These are phyloP conservation scores for Anoplopoma fimbria DNA, from an alignment of 2,113 vertebrate genomes.

Conservation along the genomic window DNA sequence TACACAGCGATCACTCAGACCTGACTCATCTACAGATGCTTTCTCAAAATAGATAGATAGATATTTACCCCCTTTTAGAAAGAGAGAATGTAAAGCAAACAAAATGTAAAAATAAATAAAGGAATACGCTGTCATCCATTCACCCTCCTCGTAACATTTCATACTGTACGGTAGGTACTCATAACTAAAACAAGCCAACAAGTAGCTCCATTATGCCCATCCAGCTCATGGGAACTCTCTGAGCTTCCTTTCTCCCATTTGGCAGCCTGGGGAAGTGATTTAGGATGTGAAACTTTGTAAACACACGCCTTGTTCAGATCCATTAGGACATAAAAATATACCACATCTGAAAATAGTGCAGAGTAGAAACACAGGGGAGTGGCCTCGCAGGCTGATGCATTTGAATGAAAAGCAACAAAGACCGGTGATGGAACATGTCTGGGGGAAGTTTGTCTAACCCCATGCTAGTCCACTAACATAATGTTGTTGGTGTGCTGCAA, in stretches of 20 bases:
- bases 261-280: constrained; percentile 3
- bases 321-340: constrained; percentile 70
- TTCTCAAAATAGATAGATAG: constrained; percentile 52
- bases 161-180: constrained; percentile 34
- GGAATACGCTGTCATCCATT: constrained; percentile 38
- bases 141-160: neutral
- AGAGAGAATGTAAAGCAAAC: constrained; percentile 18
- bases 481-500: neutral
- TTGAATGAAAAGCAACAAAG: constrained; percentile 4
- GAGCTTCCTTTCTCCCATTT: constrained; percentile 30
- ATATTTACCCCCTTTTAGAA: constrained; percentile 12
- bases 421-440: neutral
- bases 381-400: constrained; percentile 2
- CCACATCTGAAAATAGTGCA: constrained; percentile 48
- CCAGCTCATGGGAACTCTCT: constrained; percentile 32
- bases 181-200: constrained; percentile 37
- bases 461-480: too few relatives aligned
- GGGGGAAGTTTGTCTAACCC: neutral
- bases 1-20: constrained; percentile 42
- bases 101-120: constrained; percentile 51
- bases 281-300: constrained; percentile 28
- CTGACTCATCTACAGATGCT: constrained; percentile 62
- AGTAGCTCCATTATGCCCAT: constrained; percentile 53
- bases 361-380: neutral
- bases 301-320: constrained; percentile 68